Base-by-base conservation (phyloP, 64 coral and sea anemone genomes). In the Montipora capricornis region DNA sequence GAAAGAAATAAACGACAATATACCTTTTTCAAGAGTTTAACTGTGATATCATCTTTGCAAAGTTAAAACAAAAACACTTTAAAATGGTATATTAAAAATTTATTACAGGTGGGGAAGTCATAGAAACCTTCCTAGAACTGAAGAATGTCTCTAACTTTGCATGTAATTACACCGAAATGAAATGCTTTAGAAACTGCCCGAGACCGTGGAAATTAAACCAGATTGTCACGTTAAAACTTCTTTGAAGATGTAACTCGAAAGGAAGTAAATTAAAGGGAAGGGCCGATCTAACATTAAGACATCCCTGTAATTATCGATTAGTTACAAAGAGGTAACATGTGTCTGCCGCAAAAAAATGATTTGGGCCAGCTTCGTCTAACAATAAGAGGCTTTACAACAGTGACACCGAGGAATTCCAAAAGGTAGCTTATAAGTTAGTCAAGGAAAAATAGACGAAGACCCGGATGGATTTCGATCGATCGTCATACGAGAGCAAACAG, bases 21-120 rank as follows among this genome's bases (percentile, higher is more conserved):
- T 62, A 11, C 0, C 15, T 44, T 84, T 68, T 45, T 68, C 61
- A 29, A 16, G 24, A 68, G 47, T 29, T 10, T 58, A 68, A 68
- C 46, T 11, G 66, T 15, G 82, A 86, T 73, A 86, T 47, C 67
- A 4, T 68, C 5, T 48, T 73, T 50, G 66, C 20, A 20, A 73
- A 86, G 67, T 11, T 17, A 86, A 49, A 86, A 86, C 64, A 86
- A 86, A 50, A 86, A 68, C 82, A 86, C 82, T 47, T 70, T 4
- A 49, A 51, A 86, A 46, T 62, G 8, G 5, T 70, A 0, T 4
- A 86, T 86, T 86, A 86, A 86, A 86, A 70, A 86, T 86, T 86
- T 68, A 86, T 86, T 71, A 14, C 17, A 71, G n/a, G 17, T 24
- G 20, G 37, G 60, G 44, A 47, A 8, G 82, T 47, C 82, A 86